Base-by-base conservation (phyloP, 2,888 invertebrate species). In the Pyrocoelia pectoralis region DNA sequence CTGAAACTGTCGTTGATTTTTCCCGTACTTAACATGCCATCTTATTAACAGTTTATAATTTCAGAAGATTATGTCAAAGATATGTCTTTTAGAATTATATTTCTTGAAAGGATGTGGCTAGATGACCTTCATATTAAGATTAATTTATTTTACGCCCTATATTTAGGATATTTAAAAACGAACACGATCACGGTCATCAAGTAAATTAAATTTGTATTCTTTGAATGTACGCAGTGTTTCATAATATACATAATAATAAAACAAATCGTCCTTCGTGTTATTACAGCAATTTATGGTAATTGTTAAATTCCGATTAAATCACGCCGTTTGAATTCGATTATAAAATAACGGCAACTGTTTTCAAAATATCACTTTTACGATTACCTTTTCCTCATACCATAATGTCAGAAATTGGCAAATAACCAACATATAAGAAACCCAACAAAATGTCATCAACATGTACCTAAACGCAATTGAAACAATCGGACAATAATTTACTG, bases 51-150 rank as follows among this genome's bases (percentile, higher is more conserved):
- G 46, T 46, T 46, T 46, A 9, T 18, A 17, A 46, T 46, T 46
- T 46, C 46, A 46, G 46, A 10, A 46, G 46, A 46, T 46, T 17
- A 46, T 46, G 46, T 46, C 46, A 15, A 15, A 33, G 46, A 46
- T 18, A 33, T 46, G 46, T 46, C 46, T 46, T 46, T 18, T n/a
- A 46, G 46, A 46, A 17, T 46, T 46, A 46, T 46, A 17, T 46
- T 18, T 18, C 46, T 17, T 46, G 46, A 46, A 46, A 46, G 46
- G 15, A 10, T 46, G 46, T 18, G 46, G 8, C 46, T 46, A 3
- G 18, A 10, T 17, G 46, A 46, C 46, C 46, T 46, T 46, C 17
- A 41, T 6, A 41, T 41, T 13, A 41, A 13, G 8, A 41, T 24
- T 6, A 3, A 24, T 24, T 6, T 24, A 5, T 6, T 24, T 24